Base-by-base conservation (phyloP, 2,888 invertebrate species). In the Drosophila fulvimacula region DNA sequence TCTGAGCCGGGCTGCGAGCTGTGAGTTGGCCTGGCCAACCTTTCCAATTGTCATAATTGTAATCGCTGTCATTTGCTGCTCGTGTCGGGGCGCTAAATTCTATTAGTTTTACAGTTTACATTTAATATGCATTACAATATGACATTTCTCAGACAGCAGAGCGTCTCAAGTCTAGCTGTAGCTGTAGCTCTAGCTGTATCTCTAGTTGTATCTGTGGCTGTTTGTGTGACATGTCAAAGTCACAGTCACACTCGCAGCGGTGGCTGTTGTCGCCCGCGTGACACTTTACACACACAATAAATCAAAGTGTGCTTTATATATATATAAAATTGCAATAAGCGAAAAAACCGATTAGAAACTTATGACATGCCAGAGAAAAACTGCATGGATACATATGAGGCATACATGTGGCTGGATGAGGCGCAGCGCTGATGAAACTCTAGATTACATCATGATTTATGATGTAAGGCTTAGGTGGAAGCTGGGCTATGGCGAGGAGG, bases 271-370 rank as follows among this genome's bases (percentile, higher is more conserved):
- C 83, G 80, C 83, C 84, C 70, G 85, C 69, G 74, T 84, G 84
- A 84, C 88, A 84, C 88, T 82, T 88, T 79, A 84, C 84, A 88
- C 84, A 84, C 88, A 76, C 79, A 73, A 79, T 79, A 79, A 79
- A 79, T 79, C 76, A 79, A 73, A 73, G 53, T 67, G 64, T 61
- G 75, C 24, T 70, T 59, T 13, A 39, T 59, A 32, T 6, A 32
- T 21, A 36, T 34, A 52, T n/a, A 55, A 13, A 21, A 48, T 48
- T 58, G 51, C 32, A 62, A 30, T 42, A 10, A 39, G 4, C 17
- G 13, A 17, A 30, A 53, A 27, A 32, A 51, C n/a, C 34, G 24
- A 38, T 42, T 52, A 42, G 13, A 49, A 49, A 48, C 76, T 59
- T 59, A 69, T 64, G 63, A 70, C 71, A 75, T 3, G 38, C 57